Evolutionary conservation across 2,888 invertebrate species (phyloP).

Genomic region (Smittia sp.): DNA sequence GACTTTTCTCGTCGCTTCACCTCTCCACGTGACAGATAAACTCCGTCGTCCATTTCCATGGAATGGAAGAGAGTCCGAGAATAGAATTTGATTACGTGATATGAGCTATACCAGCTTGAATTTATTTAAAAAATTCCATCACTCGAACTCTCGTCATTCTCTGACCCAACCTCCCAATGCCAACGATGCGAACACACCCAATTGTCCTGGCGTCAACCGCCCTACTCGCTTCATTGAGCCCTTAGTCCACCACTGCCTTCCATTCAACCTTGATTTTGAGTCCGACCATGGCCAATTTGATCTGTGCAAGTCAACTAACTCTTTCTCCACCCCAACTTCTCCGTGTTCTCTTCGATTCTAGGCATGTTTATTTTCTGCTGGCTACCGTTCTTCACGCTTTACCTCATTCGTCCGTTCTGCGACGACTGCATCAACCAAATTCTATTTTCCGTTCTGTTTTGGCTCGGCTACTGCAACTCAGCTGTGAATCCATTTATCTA

Average conservation of each 20-base stretch:
- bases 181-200: no score
- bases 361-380: conserved; percentile 84
- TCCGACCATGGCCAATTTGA: background rate
- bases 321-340: background rate
- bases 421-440: conserved; percentile 78
- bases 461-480: conserved; percentile 97
- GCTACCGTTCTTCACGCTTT: conserved; percentile 96
- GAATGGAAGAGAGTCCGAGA: background rate
- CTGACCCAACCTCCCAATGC: background rate
- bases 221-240: no score
- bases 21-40: no score
- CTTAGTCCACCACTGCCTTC: no score
- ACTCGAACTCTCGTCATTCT: background rate
- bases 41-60: background rate
- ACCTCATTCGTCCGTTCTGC: conserved; percentile 85
- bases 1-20: background rate
- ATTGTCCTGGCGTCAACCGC: no score
- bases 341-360: background rate
- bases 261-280: no score
- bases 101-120: background rate
- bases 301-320: background rate
- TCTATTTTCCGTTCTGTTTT: conserved; percentile 88
- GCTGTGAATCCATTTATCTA: conserved; percentile 95
- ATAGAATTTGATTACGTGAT: conserved; percentile 5
- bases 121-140: conserved; percentile 8